Evolutionary conservation across 2,888 invertebrate genomes (phyloP), one percentile per base, ranked within the genome.

Genomic region (Philonicus albiceps): DNA sequence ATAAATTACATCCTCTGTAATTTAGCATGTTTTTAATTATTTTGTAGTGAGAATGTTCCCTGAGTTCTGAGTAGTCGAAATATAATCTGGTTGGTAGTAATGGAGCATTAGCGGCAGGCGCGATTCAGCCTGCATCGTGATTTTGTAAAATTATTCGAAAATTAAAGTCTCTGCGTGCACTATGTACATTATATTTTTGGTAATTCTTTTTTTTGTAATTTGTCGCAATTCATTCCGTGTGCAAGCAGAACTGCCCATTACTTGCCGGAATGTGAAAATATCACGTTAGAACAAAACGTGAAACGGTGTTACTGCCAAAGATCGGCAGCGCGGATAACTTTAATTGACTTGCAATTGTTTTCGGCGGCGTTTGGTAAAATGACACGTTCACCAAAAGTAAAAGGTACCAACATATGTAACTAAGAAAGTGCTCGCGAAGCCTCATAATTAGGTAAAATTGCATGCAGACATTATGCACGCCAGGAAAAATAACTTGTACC

Each of bases 391-490:
- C 27, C 64, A 64, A 74, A 74, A 74, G 34, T 74, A 74, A 34
- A 74, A 34, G 31, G n/a, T 31, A 74, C 16, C 34, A 16, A 31
- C 31, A 34, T n/a, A n/a, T 30, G 31, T 13, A 74, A 74, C 30
- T n/a, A n/a, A 7, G 34, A 74, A 74, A 31, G 31, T 74, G 40
- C 31, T 74, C 2, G 31, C n/a, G 74, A 31, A 34, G 31, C 13
- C 1, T 6, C 74, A n/a, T 74, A 74, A 74, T 74, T 74, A 74
- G 74, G 74, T 74, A 74, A 74, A 74, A 74, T 74, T 74, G 74
- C 74, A 74, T 74, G 74, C 74, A 74, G 74, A n/a, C 34, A 74
- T 74, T 74, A n/a, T 74, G 31, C 74, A 74, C 34, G 74, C 74
- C 72, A 30, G 74, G 74, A 30, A 34, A n/a, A n/a, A 34, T 7